phyloP scores from a whole-genome alignment of 1,140 invertebrate genomes.

The Drosophila sulfurigaster region DNA sequence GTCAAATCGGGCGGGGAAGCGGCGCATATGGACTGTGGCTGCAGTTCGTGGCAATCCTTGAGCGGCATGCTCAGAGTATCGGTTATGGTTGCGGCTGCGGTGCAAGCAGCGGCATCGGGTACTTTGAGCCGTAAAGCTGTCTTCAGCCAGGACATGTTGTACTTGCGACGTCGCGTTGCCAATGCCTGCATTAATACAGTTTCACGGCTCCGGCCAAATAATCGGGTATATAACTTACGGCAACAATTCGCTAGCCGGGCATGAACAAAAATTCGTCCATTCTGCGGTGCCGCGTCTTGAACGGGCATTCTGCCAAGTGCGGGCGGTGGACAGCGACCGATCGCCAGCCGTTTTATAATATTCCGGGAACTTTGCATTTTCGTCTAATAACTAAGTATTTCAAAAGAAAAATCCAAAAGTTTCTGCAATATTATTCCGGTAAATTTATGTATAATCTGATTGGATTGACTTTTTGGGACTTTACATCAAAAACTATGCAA shows the following conservation, averaged over 20 bases:
- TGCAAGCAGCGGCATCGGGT: background rate
- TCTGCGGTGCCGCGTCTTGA: background rate
- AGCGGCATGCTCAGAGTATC: conserved; percentile 19
- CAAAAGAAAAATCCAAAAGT: conserved; percentile 9
- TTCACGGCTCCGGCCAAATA: background rate
- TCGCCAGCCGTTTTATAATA: conserved; percentile 27
- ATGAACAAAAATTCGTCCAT: background rate
- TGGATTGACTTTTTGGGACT: background rate
- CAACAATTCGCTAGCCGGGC: conserved; percentile 6
- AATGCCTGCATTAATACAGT: background rate
- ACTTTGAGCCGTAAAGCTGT: background rate
- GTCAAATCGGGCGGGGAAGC: background rate
- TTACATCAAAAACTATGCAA: conserved; percentile 1
- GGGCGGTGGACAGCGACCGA: conserved; percentile 14
- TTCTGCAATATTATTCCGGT: background rate
- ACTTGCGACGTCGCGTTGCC: background rate
- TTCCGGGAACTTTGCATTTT: conserved; percentile 31
- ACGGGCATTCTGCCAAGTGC: background rate
- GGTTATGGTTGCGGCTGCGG: too few relatives aligned
- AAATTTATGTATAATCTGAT: background rate
- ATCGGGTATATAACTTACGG: conserved; percentile 15
- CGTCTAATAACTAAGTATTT: too few relatives aligned
- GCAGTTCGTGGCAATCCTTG: background rate
- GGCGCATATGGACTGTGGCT: background rate
- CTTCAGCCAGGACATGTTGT: conserved; percentile 37